Percentiles rank a stretch among this genome's conserved stretches.
phyloP scores from a whole-genome alignment of 2,113 vertebrate species.

The Platichthys stellatus region DNA sequence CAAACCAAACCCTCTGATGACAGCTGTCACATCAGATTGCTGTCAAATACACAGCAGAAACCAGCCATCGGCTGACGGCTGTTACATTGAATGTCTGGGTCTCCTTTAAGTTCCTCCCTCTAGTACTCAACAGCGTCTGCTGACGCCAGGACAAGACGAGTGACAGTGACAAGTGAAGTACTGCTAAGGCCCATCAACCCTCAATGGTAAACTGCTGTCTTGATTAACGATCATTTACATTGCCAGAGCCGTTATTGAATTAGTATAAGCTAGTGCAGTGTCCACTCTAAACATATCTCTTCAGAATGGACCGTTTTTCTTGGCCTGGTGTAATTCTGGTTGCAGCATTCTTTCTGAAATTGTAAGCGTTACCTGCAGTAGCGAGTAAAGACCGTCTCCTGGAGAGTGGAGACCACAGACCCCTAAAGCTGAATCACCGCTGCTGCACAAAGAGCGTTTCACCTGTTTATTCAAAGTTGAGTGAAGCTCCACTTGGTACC shows the following conservation, averaged over 20 bases:
- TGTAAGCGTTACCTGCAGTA: no score
- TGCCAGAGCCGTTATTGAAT: no score
- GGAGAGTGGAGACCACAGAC: no score
- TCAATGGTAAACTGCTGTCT: not conserved
- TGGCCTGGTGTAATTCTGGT: not conserved
- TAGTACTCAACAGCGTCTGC: not conserved
- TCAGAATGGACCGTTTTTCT: no score
- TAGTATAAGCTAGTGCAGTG: not conserved
- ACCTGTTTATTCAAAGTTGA: no score
- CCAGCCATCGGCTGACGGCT: conserved; percentile 43
- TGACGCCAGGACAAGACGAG: not conserved
- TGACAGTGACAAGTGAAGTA: not conserved
- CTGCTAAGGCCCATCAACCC: not conserved
- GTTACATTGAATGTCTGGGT: conserved; percentile 21
- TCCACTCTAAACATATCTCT: no score
- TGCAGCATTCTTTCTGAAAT: not conserved
- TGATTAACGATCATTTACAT: not conserved
- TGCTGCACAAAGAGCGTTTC: no score
- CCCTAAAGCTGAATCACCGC: no score
- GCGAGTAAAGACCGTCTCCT: no score
- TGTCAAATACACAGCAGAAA: conserved; percentile 46
- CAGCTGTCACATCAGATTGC: conserved; percentile 49
- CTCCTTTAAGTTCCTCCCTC: conserved; percentile 14
- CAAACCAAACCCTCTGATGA: conserved; percentile 29
- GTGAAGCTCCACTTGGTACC: no score